phyloP scores from a whole-genome alignment of 2,113 vertebrate species.

The Beaufortia kweichowensis region DNA sequence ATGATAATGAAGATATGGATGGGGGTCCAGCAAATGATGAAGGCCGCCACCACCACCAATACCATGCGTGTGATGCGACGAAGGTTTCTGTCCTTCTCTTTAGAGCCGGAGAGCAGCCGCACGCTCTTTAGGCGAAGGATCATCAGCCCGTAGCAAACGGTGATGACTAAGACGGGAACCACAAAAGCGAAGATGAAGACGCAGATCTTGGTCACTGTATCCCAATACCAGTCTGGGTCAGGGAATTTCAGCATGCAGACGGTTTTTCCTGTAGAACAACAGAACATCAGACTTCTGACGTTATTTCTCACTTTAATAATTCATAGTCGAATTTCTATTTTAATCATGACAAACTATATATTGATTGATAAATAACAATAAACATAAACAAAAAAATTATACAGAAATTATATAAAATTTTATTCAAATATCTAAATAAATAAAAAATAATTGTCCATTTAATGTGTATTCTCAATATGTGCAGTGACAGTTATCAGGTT shows the following conservation, averaged over 20 bases:
- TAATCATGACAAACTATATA: too few species aligned
- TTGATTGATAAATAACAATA: too few species aligned
- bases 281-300: neutral
- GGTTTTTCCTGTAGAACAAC: conserved; percentile 73
- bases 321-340: too few species aligned
- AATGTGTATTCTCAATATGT: too few species aligned
- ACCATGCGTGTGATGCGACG: conserved; percentile 97
- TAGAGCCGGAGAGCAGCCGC: conserved; percentile 92
- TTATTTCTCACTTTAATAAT: too few species aligned
- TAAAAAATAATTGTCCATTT: too few species aligned
- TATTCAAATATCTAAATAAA: too few species aligned
- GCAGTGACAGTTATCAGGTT: too few species aligned
- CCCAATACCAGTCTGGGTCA: conserved; percentile 87
- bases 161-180: conserved; percentile 92
- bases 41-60: conserved; percentile 92
- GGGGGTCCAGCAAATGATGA: conserved; percentile 96
- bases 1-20: conserved; percentile 98
- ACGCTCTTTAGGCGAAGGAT: conserved; percentile 92
- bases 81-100: conserved; percentile 91
- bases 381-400: too few species aligned
- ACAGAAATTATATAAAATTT: too few species aligned
- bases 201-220: conserved; percentile 90
- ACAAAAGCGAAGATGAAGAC: conserved; percentile 96
- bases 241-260: conserved; percentile 87
- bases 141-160: conserved; percentile 93